Conservation (phyloP, 2,797 vertebrate species). For the Crax fasciolata region DNA sequence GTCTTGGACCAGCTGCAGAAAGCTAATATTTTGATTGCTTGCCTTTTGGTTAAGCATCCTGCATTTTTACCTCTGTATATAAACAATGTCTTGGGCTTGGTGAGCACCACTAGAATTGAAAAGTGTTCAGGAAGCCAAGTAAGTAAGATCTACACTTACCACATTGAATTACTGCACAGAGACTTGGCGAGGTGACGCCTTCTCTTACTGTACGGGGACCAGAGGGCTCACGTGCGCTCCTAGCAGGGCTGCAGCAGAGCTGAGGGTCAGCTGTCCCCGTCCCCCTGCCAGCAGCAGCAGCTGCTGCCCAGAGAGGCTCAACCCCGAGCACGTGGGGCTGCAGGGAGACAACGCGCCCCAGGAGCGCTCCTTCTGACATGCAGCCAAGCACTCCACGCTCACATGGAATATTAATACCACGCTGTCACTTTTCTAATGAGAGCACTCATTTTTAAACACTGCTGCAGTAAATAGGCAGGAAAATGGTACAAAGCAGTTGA, state of each 20-base stretch:
- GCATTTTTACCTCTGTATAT: neutral
- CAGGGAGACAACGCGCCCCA: neutral
- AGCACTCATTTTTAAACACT: neutral
- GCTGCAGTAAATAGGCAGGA: neutral
- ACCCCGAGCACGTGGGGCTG: neutral
- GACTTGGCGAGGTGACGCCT: neutral
- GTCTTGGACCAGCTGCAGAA: neutral
- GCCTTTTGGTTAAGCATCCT: neutral
- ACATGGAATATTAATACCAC: neutral
- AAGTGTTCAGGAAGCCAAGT: neutral
- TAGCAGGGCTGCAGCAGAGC: conserved; percentile 19
- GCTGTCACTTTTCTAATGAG: neutral
- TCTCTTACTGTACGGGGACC: neutral
- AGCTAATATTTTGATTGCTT: neutral
- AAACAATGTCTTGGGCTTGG: neutral
- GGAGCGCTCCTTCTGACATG: neutral
- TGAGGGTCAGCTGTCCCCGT: neutral
- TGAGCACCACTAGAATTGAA: neutral
- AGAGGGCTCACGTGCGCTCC: neutral
- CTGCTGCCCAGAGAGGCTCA: neutral
- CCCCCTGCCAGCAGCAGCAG: neutral
- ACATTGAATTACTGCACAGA: neutral
- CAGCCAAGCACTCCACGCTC: neutral
- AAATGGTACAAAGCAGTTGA: neutral
- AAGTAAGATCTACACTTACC: neutral